A percentile compares a stretch with the other conserved stretches of the same genome.
Conservation (phyloP, 2,797 vertebrate genomes). For the Ptychobarbus kaznakovi region DNA sequence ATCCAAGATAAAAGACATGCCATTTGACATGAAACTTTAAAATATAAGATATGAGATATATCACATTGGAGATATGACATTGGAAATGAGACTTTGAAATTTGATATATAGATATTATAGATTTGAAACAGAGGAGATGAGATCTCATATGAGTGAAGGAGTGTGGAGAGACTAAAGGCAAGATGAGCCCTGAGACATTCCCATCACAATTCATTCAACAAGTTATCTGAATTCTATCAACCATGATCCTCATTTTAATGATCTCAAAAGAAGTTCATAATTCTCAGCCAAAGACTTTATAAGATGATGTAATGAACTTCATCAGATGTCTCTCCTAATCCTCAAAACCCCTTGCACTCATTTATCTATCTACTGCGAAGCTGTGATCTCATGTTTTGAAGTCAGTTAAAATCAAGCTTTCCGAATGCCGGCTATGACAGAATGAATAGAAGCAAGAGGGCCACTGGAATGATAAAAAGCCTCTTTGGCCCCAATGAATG, state of each 20-base stretch:
- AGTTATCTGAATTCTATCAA: constrained; percentile 6
- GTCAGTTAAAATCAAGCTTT: constrained; percentile 9
- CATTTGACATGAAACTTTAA: background rate
- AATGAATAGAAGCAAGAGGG: background rate
- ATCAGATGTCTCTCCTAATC: constrained; percentile 34
- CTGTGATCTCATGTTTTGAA: background rate
- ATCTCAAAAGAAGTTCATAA: background rate
- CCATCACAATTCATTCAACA: background rate
- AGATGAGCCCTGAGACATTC: background rate
- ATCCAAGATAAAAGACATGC: background rate
- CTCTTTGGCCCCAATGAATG: background rate
- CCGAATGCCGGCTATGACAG: background rate
- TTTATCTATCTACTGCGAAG: background rate
- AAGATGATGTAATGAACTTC: constrained; percentile 43
- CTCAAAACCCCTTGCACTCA: constrained; percentile 34
- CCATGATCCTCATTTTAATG: background rate
- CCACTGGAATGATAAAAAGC: background rate
- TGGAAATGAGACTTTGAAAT: background rate
- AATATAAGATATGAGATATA: background rate
- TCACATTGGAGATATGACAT: no score
- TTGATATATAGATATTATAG: background rate
- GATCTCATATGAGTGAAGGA: constrained; percentile 20
- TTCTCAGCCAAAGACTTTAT: background rate
- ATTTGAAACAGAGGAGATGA: background rate
- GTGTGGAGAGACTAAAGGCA: background rate